These are phyloP conservation scores for Leptinotarsa undecemlineata DNA, from an alignment of 1,140 invertebrate species.

Conservation along the genomic window DNA sequence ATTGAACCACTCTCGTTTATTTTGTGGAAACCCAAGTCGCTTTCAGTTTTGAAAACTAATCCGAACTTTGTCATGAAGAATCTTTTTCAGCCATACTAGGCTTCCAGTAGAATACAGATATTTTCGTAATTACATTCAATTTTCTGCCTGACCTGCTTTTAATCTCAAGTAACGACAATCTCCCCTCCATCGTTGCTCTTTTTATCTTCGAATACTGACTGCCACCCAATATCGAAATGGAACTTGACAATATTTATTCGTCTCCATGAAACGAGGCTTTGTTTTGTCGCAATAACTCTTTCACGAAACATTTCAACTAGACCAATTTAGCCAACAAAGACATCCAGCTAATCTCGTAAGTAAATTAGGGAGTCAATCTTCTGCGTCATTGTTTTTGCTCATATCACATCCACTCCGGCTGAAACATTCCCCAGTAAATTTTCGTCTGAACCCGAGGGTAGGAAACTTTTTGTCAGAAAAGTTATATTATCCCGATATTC, in stretches of 20 bases:
- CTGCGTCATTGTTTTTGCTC: constrained; percentile 49
- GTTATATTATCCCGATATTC: constrained; percentile 41
- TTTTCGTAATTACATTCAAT: too few species aligned
- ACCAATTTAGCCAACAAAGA: constrained; percentile 35
- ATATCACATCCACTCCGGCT: constrained; percentile 35
- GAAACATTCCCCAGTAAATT: constrained; percentile 32
- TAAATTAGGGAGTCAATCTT: constrained; percentile 36
- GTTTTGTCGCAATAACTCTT: constrained; percentile 33
- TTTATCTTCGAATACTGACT: not conserved
- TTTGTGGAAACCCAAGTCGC: too few species aligned
- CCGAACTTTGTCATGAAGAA: too few species aligned
- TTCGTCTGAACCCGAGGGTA: constrained; percentile 24
- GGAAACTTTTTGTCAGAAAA: constrained; percentile 40
- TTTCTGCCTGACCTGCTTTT: too few species aligned
- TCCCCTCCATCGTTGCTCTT: too few species aligned
- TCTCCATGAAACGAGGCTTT: constrained; percentile 5
- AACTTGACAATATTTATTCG: not conserved
- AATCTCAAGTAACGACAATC: too few species aligned
- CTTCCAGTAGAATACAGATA: too few species aligned
- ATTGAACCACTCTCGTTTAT: too few species aligned
- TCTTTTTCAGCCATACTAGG: too few species aligned
- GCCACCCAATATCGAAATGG: not conserved
- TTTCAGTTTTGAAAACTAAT: too few species aligned
- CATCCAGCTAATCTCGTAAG: constrained; percentile 40
- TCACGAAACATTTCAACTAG: constrained; percentile 39